phyloP scores from a whole-genome alignment of 1,140 invertebrate species.

The Archivesica marissinica region DNA sequence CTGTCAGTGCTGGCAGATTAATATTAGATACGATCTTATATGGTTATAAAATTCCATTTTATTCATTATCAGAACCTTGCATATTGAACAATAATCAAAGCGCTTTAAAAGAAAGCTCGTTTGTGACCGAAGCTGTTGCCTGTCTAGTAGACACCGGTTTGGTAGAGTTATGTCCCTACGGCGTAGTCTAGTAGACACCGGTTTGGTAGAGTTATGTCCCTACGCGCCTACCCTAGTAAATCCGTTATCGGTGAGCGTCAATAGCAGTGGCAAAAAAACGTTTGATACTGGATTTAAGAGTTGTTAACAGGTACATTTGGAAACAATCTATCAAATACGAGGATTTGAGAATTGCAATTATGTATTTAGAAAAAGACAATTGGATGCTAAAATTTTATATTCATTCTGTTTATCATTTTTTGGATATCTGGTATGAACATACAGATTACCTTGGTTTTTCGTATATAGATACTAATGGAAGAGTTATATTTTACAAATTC shows the following conservation, averaged over 20 bases:
- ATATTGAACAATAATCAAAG: slow-evolving; percentile 32
- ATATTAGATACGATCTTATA: not conserved
- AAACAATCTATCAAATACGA: slow-evolving; percentile 35
- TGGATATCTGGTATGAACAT: not conserved
- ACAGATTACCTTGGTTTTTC: slow-evolving; percentile 26
- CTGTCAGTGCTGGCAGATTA: slow-evolving; percentile 6
- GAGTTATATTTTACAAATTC: slow-evolving; percentile 33
- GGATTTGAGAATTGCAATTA: slow-evolving; percentile 15
- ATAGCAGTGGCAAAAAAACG: slow-evolving; percentile 16
- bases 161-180: not conserved
- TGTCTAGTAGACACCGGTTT: slow-evolving; percentile 29
- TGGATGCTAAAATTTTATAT: slow-evolving; percentile 48
- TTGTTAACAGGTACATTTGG: slow-evolving; percentile 39
- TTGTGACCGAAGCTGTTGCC: slow-evolving; percentile 26
- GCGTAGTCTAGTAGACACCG: slow-evolving; percentile 24
- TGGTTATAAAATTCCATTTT: slow-evolving; percentile 55
- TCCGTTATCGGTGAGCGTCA: slow-evolving; percentile 24
- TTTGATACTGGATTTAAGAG: slow-evolving; percentile 41
- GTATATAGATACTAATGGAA: not conserved
- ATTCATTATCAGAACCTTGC: not conserved
- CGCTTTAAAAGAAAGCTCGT: not conserved
- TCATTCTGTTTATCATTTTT: slow-evolving; percentile 52
- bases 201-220: not conserved
- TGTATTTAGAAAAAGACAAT: not conserved
- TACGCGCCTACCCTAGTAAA: not conserved